phyloP scores from a whole-genome alignment of 2,797 vertebrate species.

The Cryptoprocta ferox region DNA sequence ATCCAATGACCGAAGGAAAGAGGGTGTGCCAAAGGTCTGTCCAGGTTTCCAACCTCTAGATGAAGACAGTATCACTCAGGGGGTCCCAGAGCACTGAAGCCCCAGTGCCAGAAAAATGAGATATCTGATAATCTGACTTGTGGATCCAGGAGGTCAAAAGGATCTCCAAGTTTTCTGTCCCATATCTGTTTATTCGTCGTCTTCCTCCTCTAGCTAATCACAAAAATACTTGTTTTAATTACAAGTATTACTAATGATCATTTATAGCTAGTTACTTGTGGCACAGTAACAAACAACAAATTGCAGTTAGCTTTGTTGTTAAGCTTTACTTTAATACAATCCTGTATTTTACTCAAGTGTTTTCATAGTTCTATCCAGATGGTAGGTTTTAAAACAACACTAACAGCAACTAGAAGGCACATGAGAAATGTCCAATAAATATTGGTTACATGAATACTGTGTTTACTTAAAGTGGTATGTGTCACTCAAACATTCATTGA shows the following conservation, averaged over 20 bases:
- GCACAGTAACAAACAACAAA: constrained; percentile 25
- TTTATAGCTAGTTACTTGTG: constrained; percentile 1
- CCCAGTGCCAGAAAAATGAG: not conserved
- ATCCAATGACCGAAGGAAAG: not conserved
- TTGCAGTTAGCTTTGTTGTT: not conserved
- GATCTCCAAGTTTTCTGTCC: not conserved
- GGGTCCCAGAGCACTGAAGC: not conserved
- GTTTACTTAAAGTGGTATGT: not conserved
- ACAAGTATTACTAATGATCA: not conserved
- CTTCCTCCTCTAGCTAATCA: not conserved
- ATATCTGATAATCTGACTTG: not conserved
- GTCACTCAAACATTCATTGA: not conserved
- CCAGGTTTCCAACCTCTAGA: not conserved
- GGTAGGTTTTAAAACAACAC: constrained; percentile 45
- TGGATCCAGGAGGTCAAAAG: not conserved
- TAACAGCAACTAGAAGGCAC: not conserved
- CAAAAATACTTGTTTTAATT: constrained; percentile 35
- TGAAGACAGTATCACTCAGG: not conserved
- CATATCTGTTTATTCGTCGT: not conserved
- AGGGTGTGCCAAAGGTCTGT: not conserved
- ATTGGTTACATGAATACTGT: not conserved
- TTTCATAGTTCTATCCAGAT: not conserved
- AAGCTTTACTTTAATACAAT: constrained; percentile 22
- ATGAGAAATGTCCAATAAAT: not conserved
- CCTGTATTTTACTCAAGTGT: not conserved